A percentile compares a stretch with the other conserved stretches of the same genome.
Evolutionary conservation across 2,113 vertebrate species (phyloP).

Genomic region (Piprites chloris): DNA sequence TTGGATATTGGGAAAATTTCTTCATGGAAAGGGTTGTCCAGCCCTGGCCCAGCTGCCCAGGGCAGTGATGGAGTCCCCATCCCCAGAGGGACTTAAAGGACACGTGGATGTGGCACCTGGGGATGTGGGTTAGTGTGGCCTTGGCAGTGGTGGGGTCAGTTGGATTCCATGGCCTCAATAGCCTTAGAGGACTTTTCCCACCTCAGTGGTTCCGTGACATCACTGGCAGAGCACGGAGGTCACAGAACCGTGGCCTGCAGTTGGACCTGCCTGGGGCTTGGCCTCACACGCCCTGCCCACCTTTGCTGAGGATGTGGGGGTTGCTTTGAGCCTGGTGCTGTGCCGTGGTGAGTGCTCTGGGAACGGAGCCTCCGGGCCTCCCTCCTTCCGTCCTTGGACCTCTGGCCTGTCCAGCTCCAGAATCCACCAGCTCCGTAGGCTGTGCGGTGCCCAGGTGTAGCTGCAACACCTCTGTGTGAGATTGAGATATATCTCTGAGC

Average conservation of each 20-base stretch:
- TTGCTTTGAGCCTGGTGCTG: rapidly evolving
- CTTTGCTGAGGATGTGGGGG: rapidly evolving
- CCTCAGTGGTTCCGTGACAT: not conserved
- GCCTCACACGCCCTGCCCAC: not conserved
- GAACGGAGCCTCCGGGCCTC: not conserved
- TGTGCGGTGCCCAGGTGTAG: not conserved
- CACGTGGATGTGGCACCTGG: not conserved
- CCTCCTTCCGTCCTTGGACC: not conserved
- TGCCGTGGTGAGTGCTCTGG: not conserved
- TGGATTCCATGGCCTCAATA: not conserved
- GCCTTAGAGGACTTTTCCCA: not conserved
- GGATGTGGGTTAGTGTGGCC: not conserved
- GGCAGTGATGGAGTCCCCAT: not conserved
- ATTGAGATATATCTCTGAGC: rapidly evolving
- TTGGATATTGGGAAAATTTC: not conserved
- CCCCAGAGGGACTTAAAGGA: not conserved
- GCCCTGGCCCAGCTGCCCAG: not conserved
- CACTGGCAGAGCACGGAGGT: not conserved
- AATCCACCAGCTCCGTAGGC: rapidly evolving
- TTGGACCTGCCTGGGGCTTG: not conserved
- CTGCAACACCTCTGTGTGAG: not conserved
- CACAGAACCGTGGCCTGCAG: not conserved
- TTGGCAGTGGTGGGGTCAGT: not conserved
- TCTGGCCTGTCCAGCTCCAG: not conserved
- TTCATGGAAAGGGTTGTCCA: not conserved